Base-by-base conservation (phyloP, 2,888 invertebrate species). In the Lasioglossum vierecki region DNA sequence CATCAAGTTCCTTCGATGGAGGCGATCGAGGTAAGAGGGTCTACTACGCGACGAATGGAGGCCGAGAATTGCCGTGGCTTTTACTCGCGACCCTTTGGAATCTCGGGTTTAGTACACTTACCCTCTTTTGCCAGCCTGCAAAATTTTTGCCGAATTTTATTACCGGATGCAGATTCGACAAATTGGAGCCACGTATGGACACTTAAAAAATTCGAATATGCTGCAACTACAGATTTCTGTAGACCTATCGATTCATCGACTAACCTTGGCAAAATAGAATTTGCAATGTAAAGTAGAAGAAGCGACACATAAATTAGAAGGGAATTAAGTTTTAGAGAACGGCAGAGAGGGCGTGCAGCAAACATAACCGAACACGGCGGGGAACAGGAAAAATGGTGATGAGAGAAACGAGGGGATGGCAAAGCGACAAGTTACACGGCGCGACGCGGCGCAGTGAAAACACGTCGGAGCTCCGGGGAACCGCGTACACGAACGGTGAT, bases 21-120 rank as follows among this genome's bases (percentile, higher is more conserved):
- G 68, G 15, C 35, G 57, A 41, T 49, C 41, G 1, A 26, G 49
- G 60, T 35, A 15, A 15, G 8, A n/a, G 2, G 46, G 39, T 39
- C 26, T 49, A 15, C 15, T 4, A 13, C 15, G 44, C 26, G 35
- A 71, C 57, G 57, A 83, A 76, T 63, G 73, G 80, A 60, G 53
- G 49, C n/a, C 39, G 15, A 35, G 79, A 91, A 87, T 91, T 79
- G 87, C 76, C 82, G 85, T 83, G 85, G 89, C 87, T 90, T 89
- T 91, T 86, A 91, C 83, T 75, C 71, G 78, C 60, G 74, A 80
- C 82, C 80, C 60, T 77, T 13, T 63, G 88, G 83, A 74, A 88
- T 82, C 89, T 88, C 79, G 79, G 66, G 46, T 78, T 83, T 30
- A 41, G 73, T 49, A 49, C 70, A 63, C 79, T 76, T 46, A 72